Evolutionary conservation across 2,113 vertebrate genomes (phyloP).

Genomic region (Melanerpes aurifrons): DNA sequence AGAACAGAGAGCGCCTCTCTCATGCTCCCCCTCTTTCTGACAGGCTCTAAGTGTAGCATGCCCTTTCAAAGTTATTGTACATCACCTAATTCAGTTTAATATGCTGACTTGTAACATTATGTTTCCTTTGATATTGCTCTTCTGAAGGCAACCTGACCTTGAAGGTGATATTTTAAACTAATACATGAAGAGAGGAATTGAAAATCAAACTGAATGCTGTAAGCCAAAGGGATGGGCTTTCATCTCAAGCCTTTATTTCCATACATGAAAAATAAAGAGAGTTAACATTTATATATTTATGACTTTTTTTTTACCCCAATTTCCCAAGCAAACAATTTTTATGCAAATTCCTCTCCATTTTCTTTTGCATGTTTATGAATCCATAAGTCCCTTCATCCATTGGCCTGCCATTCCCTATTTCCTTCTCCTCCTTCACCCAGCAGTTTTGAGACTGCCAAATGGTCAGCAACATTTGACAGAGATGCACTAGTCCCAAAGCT

Average conservation of each 20-base stretch:
- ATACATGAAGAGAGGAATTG: slow-evolving; percentile 13
- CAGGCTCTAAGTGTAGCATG: neutral
- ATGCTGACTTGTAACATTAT: neutral
- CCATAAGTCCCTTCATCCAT: neutral
- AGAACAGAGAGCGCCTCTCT: neutral
- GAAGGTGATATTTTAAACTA: slow-evolving; percentile 51
- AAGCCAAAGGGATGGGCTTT: neutral
- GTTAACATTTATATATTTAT: neutral
- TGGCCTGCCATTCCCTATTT: neutral
- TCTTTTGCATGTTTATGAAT: neutral
- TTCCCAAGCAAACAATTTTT: neutral
- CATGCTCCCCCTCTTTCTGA: neutral
- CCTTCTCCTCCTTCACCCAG: too few species aligned
- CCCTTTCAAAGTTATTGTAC: slow-evolving; percentile 50
- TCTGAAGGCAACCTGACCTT: slow-evolving; percentile 22
- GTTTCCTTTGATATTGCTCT: slow-evolving; percentile 35
- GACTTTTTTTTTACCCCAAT: neutral
- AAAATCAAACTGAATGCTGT: neutral
- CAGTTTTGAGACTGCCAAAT: neutral
- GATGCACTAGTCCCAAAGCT: neutral
- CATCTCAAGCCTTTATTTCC: neutral
- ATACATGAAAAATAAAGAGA: neutral
- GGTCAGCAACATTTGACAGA: neutral
- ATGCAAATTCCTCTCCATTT: neutral
- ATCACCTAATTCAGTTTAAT: slow-evolving; percentile 52